Evolutionary conservation across 2,113 vertebrate species (phyloP).

Genomic region (Tiliqua scincoides): DNA sequence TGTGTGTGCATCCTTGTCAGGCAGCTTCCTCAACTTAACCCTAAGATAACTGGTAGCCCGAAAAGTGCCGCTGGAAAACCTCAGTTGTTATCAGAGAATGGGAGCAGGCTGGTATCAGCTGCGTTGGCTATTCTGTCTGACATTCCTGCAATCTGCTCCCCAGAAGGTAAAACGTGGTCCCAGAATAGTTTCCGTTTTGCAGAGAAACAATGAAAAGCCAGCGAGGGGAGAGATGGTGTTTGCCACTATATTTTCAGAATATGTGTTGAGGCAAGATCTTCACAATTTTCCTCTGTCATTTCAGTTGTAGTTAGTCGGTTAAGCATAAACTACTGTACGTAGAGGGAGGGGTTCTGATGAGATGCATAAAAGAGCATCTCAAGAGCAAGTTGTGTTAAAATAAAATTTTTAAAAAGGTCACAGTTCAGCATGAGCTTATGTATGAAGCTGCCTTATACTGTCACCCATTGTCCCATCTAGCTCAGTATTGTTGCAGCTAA

Average conservation of each 20-base stretch:
- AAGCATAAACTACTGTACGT: background rate
- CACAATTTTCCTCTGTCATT: slow-evolving; percentile 46
- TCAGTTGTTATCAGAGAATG: slow-evolving; percentile 79
- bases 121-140: slow-evolving; percentile 89
- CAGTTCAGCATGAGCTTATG: no score
- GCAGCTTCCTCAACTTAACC: slow-evolving; percentile 91
- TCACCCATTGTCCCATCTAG: no score
- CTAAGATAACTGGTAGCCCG: slow-evolving; percentile 83
- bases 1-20: slow-evolving; percentile 92
- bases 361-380: no score
- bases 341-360: background rate
- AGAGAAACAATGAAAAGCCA: slow-evolving; percentile 28
- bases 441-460: no score
- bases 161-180: slow-evolving; percentile 83
- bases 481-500: no score
- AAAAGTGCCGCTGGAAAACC: slow-evolving; percentile 73
- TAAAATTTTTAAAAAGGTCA: no score
- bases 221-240: background rate
- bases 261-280: slow-evolving; percentile 26
- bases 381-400: background rate
- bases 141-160: slow-evolving; percentile 91
- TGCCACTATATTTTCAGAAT: slow-evolving; percentile 37
- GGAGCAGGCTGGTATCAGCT: slow-evolving; percentile 81
- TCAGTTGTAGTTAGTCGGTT: slow-evolving; percentile 41
- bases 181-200: slow-evolving; percentile 6